phyloP scores from a whole-genome alignment of 2,888 invertebrate genomes.

The Seira musarum region DNA sequence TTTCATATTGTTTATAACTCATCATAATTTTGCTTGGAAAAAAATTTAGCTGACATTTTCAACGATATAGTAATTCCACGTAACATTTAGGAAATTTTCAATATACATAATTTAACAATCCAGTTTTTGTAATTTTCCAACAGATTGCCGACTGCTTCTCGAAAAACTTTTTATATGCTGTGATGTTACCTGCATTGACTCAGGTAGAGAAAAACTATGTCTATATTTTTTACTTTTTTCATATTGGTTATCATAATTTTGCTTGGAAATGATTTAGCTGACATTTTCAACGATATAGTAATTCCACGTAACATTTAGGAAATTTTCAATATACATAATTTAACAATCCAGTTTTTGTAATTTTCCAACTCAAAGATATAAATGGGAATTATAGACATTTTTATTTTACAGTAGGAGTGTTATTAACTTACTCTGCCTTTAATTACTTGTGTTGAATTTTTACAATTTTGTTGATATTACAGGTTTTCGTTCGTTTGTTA shows the following conservation, averaged over 20 bases:
- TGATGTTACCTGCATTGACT: conserved; percentile 66
- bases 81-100: background rate
- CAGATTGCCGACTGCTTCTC: conserved; percentile 67
- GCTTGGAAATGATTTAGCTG: conserved; percentile 5
- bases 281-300: background rate
- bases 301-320: background rate
- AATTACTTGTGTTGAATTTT: no score
- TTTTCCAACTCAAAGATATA: no score
- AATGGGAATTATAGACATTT: no score
- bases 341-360: no score
- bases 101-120: background rate
- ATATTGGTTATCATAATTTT: conserved; percentile 9
- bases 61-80: background rate
- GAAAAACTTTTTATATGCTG: conserved; percentile 65
- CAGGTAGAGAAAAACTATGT: conserved; percentile 57
- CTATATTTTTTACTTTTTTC: background rate
- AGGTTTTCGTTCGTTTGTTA: no score
- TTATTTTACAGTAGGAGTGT: no score
- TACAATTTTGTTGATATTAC: no score
- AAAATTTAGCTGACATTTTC: background rate
- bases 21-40: conserved; percentile 14
- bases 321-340: background rate
- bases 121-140: no score
- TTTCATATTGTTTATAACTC: background rate
- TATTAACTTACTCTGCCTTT: no score